Evolutionary conservation across 2,113 vertebrate species (phyloP).

Genomic region (Dasyurus viverrinus): DNA sequence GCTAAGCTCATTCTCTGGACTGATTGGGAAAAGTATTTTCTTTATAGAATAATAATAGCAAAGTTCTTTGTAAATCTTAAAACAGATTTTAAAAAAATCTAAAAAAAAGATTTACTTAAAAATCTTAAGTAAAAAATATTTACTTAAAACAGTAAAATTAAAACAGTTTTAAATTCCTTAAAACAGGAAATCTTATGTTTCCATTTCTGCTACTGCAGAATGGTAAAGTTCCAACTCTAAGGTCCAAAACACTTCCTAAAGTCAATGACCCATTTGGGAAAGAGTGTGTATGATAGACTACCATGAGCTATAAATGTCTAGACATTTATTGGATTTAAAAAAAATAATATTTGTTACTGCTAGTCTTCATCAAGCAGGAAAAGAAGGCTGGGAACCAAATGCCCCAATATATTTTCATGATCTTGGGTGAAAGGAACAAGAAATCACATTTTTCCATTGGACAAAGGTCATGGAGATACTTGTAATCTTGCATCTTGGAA

Average conservation of each 20-base stretch:
- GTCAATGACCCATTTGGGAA: background rate
- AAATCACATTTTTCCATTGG: conserved; percentile 67
- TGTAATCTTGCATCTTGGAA: conserved; percentile 66
- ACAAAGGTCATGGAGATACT: conserved; percentile 73
- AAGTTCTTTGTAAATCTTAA: background rate
- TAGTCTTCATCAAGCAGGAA: background rate
- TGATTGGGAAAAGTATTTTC: background rate
- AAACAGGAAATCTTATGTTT: too few species aligned
- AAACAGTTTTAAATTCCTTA: too few species aligned
- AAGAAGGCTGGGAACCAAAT: conserved; percentile 58
- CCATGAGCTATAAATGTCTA: background rate
- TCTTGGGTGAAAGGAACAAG: conserved; percentile 68
- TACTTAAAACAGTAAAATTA: too few species aligned
- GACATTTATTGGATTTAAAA: background rate
- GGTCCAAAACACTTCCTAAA: background rate
- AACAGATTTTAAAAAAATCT: too few species aligned
- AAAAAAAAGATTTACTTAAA: too few species aligned
- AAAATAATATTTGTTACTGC: background rate
- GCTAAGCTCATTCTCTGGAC: background rate
- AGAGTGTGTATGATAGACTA: background rate
- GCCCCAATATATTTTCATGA: conserved; percentile 71
- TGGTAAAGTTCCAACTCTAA: background rate
- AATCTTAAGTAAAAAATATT: too few species aligned
- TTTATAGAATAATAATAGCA: background rate
- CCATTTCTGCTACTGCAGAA: background rate